A percentile compares a stretch with the other conserved stretches of the same genome.
Conservation (phyloP, 2,797 vertebrate genomes). For the Holocentrus rufus region DNA sequence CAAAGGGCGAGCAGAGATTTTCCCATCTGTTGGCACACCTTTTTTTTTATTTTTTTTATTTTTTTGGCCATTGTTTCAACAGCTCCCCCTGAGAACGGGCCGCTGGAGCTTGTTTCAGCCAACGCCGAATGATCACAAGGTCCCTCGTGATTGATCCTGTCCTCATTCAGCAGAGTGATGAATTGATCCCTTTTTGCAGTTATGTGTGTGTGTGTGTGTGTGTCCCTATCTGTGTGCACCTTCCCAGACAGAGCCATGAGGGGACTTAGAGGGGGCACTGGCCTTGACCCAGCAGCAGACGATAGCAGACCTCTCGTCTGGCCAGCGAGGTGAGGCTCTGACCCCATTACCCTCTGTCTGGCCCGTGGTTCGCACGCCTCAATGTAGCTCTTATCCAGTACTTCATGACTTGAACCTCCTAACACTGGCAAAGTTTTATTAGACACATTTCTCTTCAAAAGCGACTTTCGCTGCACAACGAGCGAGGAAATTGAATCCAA, state of each 20-base stretch:
- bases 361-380: slow-evolving; percentile 16
- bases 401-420: slow-evolving; percentile 10
- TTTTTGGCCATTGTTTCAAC: slow-evolving; percentile 39
- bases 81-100: slow-evolving; percentile 41
- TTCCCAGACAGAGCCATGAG: slow-evolving; percentile 57
- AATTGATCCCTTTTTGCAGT: slow-evolving; percentile 55
- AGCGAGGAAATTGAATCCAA: slow-evolving; percentile 33
- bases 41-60: not conserved
- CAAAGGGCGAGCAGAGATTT: slow-evolving; percentile 20
- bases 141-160: slow-evolving; percentile 77
- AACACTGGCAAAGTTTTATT: not conserved
- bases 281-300: slow-evolving; percentile 75
- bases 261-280: slow-evolving; percentile 61
- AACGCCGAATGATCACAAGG: slow-evolving; percentile 56
- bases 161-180: slow-evolving; percentile 73
- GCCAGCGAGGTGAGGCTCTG: slow-evolving; percentile 60
- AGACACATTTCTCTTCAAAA: slow-evolving; percentile 12
- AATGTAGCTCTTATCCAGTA: slow-evolving; percentile 20
- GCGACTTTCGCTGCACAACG: not conserved
- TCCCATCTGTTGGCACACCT: slow-evolving; percentile 61
- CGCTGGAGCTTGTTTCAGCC: slow-evolving; percentile 59
- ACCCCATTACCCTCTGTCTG: slow-evolving; percentile 65
- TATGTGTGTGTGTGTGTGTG: slow-evolving; percentile 17
- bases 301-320: slow-evolving; percentile 71
- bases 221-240: slow-evolving; percentile 33